Evolutionary conservation across 2,797 vertebrate genomes (phyloP).

Genomic region (Diglossa cyanea): DNA sequence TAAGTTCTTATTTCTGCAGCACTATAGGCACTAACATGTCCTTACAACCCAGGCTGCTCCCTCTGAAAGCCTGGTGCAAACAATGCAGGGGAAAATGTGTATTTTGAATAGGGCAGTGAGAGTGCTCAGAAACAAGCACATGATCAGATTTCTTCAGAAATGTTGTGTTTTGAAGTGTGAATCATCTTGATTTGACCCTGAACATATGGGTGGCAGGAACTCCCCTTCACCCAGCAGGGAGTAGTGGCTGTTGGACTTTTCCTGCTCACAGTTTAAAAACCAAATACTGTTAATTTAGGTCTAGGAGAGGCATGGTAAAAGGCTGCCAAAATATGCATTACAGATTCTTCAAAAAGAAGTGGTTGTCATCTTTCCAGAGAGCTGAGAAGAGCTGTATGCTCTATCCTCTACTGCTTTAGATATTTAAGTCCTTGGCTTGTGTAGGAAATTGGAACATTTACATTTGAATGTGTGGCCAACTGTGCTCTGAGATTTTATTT

Average conservation of each 20-base stretch:
- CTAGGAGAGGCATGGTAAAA: conserved; percentile 1
- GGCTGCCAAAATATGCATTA: not conserved
- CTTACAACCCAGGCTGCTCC: not conserved
- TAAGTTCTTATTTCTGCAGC: not conserved
- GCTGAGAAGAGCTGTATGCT: conserved; percentile 12
- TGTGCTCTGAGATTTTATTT: conserved; percentile 24
- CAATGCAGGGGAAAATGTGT: not conserved
- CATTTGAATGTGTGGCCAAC: conserved; percentile 4
- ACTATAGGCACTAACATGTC: not conserved
- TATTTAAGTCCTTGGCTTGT: conserved; percentile 33
- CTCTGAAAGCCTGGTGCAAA: not conserved
- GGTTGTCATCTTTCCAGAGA: conserved; percentile 46
- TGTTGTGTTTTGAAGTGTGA: not conserved
- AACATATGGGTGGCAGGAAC: conserved; percentile 19
- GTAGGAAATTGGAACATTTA: conserved; percentile 20
- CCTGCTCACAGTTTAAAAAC: conserved; percentile 26
- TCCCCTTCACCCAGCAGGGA: conserved; percentile 15
- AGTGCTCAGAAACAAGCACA: not conserved
- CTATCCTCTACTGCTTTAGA: not conserved
- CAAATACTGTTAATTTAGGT: conserved; percentile 3
- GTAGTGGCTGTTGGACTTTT: conserved; percentile 3
- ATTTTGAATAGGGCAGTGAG: not conserved
- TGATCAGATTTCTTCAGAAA: not conserved
- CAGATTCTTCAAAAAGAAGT: not conserved
- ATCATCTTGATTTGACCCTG: not conserved